Evolutionary conservation across 2,888 invertebrate species (phyloP).

Genomic region (Drosophila bunnanda): DNA sequence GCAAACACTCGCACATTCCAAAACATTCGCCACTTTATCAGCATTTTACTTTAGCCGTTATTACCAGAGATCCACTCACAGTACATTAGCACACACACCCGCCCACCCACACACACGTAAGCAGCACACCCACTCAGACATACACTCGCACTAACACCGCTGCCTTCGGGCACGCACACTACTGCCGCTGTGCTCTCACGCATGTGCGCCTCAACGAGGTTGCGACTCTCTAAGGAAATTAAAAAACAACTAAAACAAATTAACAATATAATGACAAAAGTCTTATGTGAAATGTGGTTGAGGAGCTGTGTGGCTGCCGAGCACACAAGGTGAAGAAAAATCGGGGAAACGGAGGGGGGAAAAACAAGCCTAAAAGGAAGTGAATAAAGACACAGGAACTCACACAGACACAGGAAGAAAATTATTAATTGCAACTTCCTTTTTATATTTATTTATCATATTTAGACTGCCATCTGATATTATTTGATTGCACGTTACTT

Average conservation of each 20-base stretch:
- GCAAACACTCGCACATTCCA: conserved; percentile 47
- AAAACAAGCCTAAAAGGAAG: conserved; percentile 24
- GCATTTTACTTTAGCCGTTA: conserved; percentile 77
- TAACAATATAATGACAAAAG: conserved; percentile 77
- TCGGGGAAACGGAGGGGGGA: conserved; percentile 24
- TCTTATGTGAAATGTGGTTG: conserved; percentile 55
- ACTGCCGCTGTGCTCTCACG: conserved; percentile 28
- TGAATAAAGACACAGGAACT: conserved; percentile 3
- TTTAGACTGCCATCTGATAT: too few species aligned
- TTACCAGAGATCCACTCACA: conserved; percentile 67
- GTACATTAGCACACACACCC: conserved; percentile 57
- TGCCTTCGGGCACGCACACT: conserved; percentile 19
- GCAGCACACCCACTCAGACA: conserved; percentile 7
- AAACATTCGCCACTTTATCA: conserved; percentile 77
- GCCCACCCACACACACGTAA: conserved; percentile 11
- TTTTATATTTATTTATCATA: not conserved
- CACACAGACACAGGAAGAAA: conserved; percentile 10
- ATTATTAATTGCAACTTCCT: not conserved
- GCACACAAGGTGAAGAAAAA: not conserved
- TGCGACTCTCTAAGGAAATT: conserved; percentile 76
- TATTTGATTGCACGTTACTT: too few species aligned
- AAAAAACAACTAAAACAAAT: conserved; percentile 79
- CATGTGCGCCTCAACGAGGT: conserved; percentile 61
- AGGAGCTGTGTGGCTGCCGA: conserved; percentile 1
- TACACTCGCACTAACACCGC: conserved; percentile 3